These are phyloP conservation scores for Leptopilina clavipes DNA, from an alignment of 1,140 invertebrate genomes.

Conservation along the genomic window DNA sequence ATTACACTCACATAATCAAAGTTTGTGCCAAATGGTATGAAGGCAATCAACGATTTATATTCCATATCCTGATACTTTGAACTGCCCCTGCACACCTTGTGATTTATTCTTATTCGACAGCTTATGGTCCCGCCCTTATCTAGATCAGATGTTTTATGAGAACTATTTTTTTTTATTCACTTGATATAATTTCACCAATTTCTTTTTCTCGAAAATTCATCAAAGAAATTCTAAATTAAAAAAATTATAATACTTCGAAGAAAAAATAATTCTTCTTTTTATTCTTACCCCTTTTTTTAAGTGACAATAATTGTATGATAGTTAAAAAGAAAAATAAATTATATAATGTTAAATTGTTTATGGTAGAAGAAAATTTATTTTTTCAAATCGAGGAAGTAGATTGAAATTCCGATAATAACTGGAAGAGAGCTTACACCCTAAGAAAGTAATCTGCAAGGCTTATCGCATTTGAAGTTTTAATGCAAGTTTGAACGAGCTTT, in stretches of 20 bases:
- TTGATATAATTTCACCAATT: background rate
- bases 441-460: conserved; percentile 17
- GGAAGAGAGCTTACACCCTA: background rate
- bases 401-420: background rate
- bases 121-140: background rate
- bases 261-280: background rate
- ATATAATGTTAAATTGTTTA: too few species aligned
- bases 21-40: conserved; percentile 24
- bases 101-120: conserved; percentile 2
- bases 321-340: too few species aligned
- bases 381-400: background rate
- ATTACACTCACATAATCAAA: background rate
- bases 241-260: too few species aligned
- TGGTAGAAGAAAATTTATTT: background rate
- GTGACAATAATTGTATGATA: too few species aligned
- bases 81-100: background rate
- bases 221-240: too few species aligned
- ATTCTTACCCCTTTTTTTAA: too few species aligned
- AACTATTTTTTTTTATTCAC: background rate
- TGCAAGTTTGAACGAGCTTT: conserved; percentile 18
- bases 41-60: conserved; percentile 29
- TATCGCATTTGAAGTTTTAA: conserved; percentile 14
- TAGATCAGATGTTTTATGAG: background rate
- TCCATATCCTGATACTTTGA: conserved; percentile 14
- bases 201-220: background rate